Evolutionary conservation across 2,113 vertebrate genomes (phyloP), one percentile per base, ranked within the genome.

Genomic region (Nestor notabilis): DNA sequence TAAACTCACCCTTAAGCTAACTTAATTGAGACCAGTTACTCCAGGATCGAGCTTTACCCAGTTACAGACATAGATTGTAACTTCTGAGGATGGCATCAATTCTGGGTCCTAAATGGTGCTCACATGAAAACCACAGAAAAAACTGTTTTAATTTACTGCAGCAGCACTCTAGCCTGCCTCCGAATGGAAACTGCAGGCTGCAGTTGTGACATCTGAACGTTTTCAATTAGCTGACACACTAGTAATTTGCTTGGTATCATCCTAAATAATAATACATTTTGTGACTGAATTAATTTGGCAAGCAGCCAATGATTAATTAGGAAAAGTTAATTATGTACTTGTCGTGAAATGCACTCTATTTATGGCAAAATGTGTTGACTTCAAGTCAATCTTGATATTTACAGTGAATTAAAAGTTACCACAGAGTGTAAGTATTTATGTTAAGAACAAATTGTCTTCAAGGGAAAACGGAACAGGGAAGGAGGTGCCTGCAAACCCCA

Each of bases 281-380:
- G 53, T 92, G 87, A 93, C 69, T 94, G 55, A 96, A 92, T 82
- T 96, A 95, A 96, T 96, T 94, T 96, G 87, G 64, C 76, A 96
- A 82, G 95, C 92, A 90, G 86, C 81, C 95, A 97, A 72, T 5
- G 50, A 95, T 83, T 95, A 95, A 97, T 95, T 97, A 97, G 60
- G 95, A 94, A 71, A 97, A 93, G 65, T 87, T 96, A 98, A 97
- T 98, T 95, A 95, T 23, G 41, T 78, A 78, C 91, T 90, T 96
- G 93, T 97, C 93, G 87, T 43, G n/a, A 97, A 97, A 96, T 81
- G 69, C 23, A 72, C 87, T 95, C 71, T 81, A 96, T 97, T 97
- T 97, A 85, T 90, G 85, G 83, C 23, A 83, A 97, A 96, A 86
- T 78, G 39, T 87, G 76, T 90, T 97, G 90, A 91, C 76, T 94